Evolutionary conservation across 2,888 invertebrate species (phyloP).

Genomic region (Caenorhabditis sp.): DNA sequence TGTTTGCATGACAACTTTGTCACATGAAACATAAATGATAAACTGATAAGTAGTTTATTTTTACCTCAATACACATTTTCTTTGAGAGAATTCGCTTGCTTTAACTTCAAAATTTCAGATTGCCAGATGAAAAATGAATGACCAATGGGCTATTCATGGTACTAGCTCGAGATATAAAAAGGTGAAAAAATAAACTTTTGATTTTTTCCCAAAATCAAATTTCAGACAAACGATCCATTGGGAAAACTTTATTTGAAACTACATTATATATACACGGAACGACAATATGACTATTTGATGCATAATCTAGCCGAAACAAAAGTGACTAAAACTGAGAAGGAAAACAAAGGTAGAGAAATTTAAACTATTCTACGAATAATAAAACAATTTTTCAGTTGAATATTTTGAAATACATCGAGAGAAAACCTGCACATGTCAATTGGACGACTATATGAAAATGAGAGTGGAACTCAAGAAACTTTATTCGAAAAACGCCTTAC

Average conservation of each 20-base stretch:
- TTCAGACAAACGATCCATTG: neutral
- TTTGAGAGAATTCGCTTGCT: neutral
- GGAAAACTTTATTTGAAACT: conserved; percentile 19
- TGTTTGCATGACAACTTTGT: neutral
- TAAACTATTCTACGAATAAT: no score
- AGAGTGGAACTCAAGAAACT: no score
- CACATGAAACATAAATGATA: neutral
- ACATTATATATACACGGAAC: conserved; percentile 28
- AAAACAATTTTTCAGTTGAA: no score
- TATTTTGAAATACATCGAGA: no score
- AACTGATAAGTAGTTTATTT: neutral
- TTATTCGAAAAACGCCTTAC: no score
- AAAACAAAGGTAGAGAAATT: neutral
- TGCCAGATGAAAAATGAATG: neutral
- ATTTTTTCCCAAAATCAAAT: neutral
- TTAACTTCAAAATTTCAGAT: neutral
- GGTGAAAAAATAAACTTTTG: neutral
- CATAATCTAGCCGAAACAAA: conserved; percentile 6
- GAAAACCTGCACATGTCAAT: no score
- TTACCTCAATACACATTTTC: neutral
- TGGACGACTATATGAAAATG: no score
- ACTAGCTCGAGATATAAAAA: neutral
- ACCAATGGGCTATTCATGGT: neutral
- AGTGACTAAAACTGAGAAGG: neutral
- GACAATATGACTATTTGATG: conserved; percentile 30